phyloP scores from a whole-genome alignment of 2,797 vertebrate genomes.

The Rachycentron canadum region DNA sequence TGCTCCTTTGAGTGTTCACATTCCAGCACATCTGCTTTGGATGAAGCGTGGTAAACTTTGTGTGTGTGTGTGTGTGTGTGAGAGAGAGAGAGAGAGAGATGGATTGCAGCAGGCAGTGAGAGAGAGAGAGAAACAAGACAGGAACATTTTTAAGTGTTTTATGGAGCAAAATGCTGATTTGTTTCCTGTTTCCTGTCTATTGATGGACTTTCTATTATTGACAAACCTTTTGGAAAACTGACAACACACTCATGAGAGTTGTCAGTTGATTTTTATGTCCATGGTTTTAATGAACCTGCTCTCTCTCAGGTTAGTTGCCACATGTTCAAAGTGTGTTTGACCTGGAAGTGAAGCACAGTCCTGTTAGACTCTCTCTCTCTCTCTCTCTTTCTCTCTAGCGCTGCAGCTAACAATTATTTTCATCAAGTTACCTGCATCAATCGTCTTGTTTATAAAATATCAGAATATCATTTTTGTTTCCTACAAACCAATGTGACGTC shows the following conservation, averaged over 20 bases:
- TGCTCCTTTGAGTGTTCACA: conserved; percentile 80
- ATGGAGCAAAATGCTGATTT: not conserved
- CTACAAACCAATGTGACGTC: too few species aligned
- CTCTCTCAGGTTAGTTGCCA: not conserved
- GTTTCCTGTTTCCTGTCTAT: not conserved
- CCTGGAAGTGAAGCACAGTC: not conserved
- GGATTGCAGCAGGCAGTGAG: too few species aligned
- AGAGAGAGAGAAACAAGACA: conserved; percentile 13
- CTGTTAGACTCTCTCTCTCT: not conserved
- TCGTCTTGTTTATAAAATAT: not conserved
- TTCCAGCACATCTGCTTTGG: conserved; percentile 85
- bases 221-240: not conserved
- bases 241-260: not conserved
- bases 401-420: not conserved
- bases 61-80: conserved; percentile 46
- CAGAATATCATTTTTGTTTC: not conserved
- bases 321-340: not conserved
- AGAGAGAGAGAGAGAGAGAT: conserved; percentile 1
- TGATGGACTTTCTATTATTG: not conserved
- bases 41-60: conserved; percentile 74
- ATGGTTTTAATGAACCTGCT: not conserved
- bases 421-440: not conserved
- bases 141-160: conserved; percentile 23
- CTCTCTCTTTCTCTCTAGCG: not conserved
- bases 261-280: not conserved